phyloP scores from a whole-genome alignment of 2,797 vertebrate genomes.

The Galagoides demidoff region DNA sequence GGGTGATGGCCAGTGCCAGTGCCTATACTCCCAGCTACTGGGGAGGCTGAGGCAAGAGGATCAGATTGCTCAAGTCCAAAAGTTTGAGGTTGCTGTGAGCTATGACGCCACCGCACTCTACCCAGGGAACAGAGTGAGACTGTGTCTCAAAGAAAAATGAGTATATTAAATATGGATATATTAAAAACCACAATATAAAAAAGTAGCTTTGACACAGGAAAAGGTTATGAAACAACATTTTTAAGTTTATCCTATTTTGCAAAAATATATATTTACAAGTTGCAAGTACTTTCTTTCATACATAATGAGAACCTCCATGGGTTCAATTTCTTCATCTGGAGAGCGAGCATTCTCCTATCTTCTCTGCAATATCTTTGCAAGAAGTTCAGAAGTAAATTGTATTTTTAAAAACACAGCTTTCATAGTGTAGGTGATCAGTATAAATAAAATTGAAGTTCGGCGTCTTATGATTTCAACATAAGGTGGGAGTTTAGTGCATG shows the following conservation, averaged over 20 bases:
- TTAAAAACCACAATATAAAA: conserved; percentile 50
- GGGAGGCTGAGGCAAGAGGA: too few species aligned
- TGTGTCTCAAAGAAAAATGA: too few species aligned
- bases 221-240: conserved; percentile 15
- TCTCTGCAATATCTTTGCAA: background rate
- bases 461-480: background rate
- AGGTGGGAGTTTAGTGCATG: background rate
- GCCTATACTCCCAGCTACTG: too few species aligned
- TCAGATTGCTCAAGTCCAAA: too few species aligned
- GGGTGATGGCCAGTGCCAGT: too few species aligned
- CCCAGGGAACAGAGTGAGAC: too few species aligned
- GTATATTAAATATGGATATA: background rate
- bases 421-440: background rate
- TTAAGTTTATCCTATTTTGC: conserved; percentile 1
- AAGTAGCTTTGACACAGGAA: conserved; percentile 31
- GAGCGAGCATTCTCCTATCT: background rate
- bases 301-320: background rate
- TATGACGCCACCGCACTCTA: too few species aligned
- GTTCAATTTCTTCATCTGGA: background rate
- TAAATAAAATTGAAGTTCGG: background rate
- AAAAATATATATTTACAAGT: conserved; percentile 19
- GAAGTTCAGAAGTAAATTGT: background rate
- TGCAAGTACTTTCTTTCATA: too few species aligned
- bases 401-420: background rate
- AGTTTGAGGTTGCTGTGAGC: too few species aligned